Evolutionary conservation across 2,888 invertebrate genomes (phyloP), one percentile per base, ranked within the genome.

Genomic region (Diloba caeruleocephala): DNA sequence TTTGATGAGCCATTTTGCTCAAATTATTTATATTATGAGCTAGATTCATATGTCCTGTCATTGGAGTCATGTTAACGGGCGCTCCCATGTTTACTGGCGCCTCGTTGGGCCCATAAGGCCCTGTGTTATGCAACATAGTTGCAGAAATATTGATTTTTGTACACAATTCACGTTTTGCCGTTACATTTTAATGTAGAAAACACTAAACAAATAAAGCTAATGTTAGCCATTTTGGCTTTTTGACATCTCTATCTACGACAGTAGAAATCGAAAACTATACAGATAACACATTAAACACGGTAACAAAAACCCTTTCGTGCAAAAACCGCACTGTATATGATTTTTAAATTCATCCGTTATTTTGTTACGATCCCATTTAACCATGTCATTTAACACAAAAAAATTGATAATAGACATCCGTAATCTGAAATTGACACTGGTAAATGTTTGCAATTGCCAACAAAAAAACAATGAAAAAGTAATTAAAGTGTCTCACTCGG

Each of bases 91-190:
- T 89, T 36, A 84, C 72, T 21, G 89, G 86, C 17, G 80, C 71
- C 31, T 91, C 92, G 53, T 83, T 87, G 9, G 86, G 81, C 66
- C 86, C 89, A 61, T 83, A 92, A 57, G 81, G 78, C 63, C 89
- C 90, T 50, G 81, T 90, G 62, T 91, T 90, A 69, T 89, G 91
- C 69, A 89, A 83, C 92, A 92, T 92, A 57, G 74, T 75, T 64
- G 66, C 52, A 28, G 42, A 23, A 38, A 23, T 58, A 49, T 49
- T 41, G 45, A 42, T 41, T 48, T 59, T 46, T 51, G 36, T 39
- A 43, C 52, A 55, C 45, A 58, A 51, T 59, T 69, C 64, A 67
- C 62, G 48, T 69, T 71, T 71, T 55, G n/a, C 51, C 53, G 57
- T 68, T 68, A 67, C 62, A 71, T 70, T 65, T 66, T 74, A 64